Evolutionary conservation across 2,888 invertebrate genomes (phyloP), one percentile per base, ranked within the genome.

Genomic region (Catocala nupta): DNA sequence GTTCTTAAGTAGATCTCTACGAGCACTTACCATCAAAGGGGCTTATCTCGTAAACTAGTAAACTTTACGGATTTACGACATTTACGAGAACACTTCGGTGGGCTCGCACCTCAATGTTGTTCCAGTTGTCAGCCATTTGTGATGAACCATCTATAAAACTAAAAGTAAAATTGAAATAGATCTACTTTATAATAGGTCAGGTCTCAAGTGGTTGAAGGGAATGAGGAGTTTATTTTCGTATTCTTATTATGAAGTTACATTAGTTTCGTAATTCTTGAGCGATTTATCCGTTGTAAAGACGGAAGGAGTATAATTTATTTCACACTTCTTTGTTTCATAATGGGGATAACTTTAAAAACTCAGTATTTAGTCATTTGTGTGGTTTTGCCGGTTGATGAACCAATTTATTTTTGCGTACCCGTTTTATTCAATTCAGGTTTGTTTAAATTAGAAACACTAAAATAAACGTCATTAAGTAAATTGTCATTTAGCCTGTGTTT

Each of bases 81-180:
- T 52, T 77, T 56, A 61, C 65, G 51, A 65, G 75, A 75, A 58
- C 60, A 55, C 52, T 56, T 56, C 65, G 77, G 75, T 74, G 71
- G 75, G 77, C 71, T 13, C 52, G 51, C 77, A 77, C 75, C 75
- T 75, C 73, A 70, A 65, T 76, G 77, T 76, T 76, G 72, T 77
- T 70, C 64, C 76, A 76, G 76, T 76, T 76, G 76, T 77, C 66
- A 65, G 63, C 10, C 68, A 63, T 63, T 68, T 74, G 77, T 66
- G 70, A 77, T 59, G 51, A 55, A 63, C n/a, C 59, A 62, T 63
- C 68, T 61, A 64, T 74, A 68, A 75, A 75, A 75, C 68, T 65
- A 51, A 70, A 72, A 74, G 34, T 12, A 39, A 55, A 34, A 4
- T n/a, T n/a, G 8, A 57, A 63, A 63, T 63, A 58, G 45, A 58